Percentiles rank a stretch among this genome's conserved stretches.
Conservation (phyloP, 1,140 invertebrate genomes). For the Temnothorax nylanderi region DNA sequence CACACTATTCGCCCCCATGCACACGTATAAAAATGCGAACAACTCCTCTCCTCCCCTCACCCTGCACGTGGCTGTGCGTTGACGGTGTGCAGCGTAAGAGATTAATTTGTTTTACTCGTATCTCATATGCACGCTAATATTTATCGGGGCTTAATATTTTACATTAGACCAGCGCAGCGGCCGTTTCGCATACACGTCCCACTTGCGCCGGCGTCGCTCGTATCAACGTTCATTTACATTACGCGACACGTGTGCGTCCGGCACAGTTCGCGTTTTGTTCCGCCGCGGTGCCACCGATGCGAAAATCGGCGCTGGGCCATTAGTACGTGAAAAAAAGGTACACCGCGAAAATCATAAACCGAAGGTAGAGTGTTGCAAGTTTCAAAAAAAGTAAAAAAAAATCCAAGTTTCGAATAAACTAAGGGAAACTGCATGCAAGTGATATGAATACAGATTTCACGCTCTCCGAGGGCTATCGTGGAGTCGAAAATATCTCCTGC, state of each 20-base stretch:
- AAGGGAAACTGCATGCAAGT: background rate
- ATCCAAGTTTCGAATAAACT: background rate
- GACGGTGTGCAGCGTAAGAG: conserved; percentile 53
- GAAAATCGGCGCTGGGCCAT: conserved; percentile 21
- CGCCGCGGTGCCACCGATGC: conserved; percentile 7
- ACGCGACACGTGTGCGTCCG: conserved; percentile 10
- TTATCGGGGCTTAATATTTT: conserved; percentile 70
- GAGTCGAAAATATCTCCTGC: conserved; percentile 5
- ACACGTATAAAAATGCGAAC: background rate
- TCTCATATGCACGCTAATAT: conserved; percentile 44
- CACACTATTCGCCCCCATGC: conserved; percentile 46
- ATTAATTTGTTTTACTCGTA: conserved; percentile 71
- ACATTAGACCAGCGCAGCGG: conserved; percentile 60
- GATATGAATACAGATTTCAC: background rate
- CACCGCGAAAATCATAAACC: conserved; percentile 7
- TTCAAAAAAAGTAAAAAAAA: background rate
- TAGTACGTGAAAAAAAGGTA: background rate
- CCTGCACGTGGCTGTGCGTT: background rate
- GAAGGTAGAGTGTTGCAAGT: background rate
- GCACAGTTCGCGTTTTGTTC: background rate
- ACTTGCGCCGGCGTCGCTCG: conserved; percentile 8
- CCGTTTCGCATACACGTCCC: conserved; percentile 25
- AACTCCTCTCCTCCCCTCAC: background rate
- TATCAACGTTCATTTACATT: conserved; percentile 50
- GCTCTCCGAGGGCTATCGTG: background rate